Percentiles rank a stretch among this genome's conserved stretches.
These are phyloP conservation scores for Aldabrachelys gigantea DNA, from an alignment of 2,113 vertebrate genomes.

Conservation along the genomic window DNA sequence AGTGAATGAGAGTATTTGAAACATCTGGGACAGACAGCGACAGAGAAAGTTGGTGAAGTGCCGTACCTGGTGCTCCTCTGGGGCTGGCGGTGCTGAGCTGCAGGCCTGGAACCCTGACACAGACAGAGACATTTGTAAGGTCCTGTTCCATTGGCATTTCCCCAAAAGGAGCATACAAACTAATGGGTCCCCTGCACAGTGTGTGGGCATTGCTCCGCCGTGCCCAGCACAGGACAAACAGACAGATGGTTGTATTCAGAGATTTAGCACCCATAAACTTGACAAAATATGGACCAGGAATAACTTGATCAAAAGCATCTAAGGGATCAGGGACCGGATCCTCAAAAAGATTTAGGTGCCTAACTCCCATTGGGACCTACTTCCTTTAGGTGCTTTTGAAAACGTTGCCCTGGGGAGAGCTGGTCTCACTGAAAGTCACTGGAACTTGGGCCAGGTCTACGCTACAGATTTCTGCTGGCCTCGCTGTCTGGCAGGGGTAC, in stretches of 20 bases:
- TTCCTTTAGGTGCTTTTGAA: no score
- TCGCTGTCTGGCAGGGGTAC: no score
- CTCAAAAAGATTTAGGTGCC: no score
- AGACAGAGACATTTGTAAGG: background rate
- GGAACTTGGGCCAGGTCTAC: background rate
- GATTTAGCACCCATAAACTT: background rate
- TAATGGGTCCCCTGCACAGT: no score
- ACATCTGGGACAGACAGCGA: background rate
- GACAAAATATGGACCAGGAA: background rate
- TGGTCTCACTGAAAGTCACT: background rate
- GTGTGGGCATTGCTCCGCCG: background rate
- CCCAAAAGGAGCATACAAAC: background rate
- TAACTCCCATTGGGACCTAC: no score
- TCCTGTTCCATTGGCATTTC: background rate
- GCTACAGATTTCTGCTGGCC: background rate
- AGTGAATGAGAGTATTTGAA: background rate
- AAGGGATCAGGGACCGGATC: no score
- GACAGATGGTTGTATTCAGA: background rate
- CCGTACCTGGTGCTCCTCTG: background rate
- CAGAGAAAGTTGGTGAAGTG: background rate
- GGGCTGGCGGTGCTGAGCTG: background rate
- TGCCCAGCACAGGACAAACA: background rate
- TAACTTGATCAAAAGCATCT: no score
- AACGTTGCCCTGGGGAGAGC: no score
- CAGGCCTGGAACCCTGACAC: background rate